These are phyloP conservation scores for Liolophura sinensis DNA, from an alignment of 1,140 invertebrate genomes.

Conservation along the genomic window DNA sequence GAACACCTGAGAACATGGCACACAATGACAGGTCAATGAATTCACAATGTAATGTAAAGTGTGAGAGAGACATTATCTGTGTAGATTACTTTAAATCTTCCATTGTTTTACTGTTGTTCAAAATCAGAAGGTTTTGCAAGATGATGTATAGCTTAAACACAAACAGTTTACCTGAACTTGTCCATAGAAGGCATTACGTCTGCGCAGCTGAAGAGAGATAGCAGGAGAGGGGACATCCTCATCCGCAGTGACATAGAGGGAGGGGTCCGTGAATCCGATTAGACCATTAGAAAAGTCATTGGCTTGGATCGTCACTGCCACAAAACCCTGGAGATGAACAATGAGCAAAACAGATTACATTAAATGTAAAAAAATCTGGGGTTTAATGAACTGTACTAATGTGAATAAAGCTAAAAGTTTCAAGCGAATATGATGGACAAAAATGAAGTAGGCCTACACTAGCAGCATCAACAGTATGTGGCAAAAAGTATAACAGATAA, in stretches of 20 bases:
- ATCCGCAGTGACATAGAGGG: conserved; percentile 34
- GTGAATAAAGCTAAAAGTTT: neutral
- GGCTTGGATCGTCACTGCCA: conserved; percentile 39
- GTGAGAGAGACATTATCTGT: too few relatives aligned
- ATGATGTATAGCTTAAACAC: neutral
- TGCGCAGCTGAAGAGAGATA: conserved; percentile 29
- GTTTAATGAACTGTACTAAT: neutral
- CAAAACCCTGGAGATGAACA: conserved; percentile 41
- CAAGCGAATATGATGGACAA: neutral
- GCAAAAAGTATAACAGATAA: too few relatives aligned
- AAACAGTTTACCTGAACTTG: conserved; percentile 33
- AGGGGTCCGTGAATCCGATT: conserved; percentile 47
- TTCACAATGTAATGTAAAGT: neutral
- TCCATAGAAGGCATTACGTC: conserved; percentile 36
- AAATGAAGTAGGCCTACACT: neutral
- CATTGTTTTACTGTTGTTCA: neutral
- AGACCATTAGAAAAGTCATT: conserved; percentile 53
- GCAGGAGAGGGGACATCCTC: conserved; percentile 35
- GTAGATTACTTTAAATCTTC: too few relatives aligned
- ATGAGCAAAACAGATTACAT: neutral
- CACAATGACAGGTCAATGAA: neutral
- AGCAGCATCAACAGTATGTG: neutral
- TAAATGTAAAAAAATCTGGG: neutral
- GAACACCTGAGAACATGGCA: conserved; percentile 28
- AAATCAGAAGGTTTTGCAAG: neutral